These are phyloP conservation scores for Mesorhabditis sp. DNA, from an alignment of 2,888 invertebrate species.

Conservation along the genomic window DNA sequence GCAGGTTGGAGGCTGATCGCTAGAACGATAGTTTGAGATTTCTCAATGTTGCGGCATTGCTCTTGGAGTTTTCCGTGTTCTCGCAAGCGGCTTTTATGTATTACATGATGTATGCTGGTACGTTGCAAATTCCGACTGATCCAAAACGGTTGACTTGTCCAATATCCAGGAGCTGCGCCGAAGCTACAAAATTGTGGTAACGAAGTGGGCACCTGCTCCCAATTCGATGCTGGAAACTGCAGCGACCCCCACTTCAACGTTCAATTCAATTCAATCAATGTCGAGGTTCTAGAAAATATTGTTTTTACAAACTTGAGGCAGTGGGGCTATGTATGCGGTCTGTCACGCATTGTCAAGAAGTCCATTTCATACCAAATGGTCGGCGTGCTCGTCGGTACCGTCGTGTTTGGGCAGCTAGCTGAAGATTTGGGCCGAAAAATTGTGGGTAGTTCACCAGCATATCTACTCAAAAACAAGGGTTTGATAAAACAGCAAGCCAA, in stretches of 20 bases:
- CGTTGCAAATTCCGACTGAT: neutral
- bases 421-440: constrained; percentile 36
- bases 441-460: constrained; percentile 9
- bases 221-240: constrained; percentile 2
- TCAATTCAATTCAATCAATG: constrained; percentile 26
- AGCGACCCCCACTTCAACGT: neutral
- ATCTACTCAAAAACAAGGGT: too few relatives aligned
- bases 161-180: neutral
- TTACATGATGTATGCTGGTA: constrained; percentile 32
- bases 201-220: constrained; percentile 10
- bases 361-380: constrained; percentile 36
- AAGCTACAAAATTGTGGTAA: constrained; percentile 6
- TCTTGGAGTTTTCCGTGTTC: neutral
- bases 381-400: constrained; percentile 39
- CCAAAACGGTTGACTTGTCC: neutral
- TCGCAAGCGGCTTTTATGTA: constrained; percentile 17
- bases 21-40: neutral
- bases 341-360: constrained; percentile 19
- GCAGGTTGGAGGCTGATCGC: neutral
- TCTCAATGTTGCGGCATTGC: neutral
- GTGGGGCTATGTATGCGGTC: constrained; percentile 24
- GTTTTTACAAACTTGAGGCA: constrained; percentile 11
- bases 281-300: constrained; percentile 15
- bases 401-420: constrained; percentile 32
- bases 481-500: neutral